Conservation (phyloP, 1,140 invertebrate genomes). For the Diorhabda elongata region DNA sequence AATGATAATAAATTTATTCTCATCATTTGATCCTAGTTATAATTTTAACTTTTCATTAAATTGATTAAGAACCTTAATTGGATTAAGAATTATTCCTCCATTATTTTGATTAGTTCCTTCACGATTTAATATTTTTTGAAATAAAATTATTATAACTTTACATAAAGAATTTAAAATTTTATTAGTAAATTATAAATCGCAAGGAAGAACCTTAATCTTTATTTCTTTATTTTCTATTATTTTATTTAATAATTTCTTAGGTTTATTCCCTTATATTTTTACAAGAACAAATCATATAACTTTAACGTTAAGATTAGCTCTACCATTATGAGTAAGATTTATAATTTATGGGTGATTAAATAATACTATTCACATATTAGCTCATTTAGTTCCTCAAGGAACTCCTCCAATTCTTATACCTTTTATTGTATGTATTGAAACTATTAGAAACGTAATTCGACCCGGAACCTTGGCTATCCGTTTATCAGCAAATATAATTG, state of each 20-base stretch:
- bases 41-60: conserved; percentile 51
- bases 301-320: conserved; percentile 52
- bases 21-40: conserved; percentile 52
- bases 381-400: conserved; percentile 58
- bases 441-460: conserved; percentile 59
- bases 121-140: conserved; percentile 48
- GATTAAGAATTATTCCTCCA: conserved; percentile 46
- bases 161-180: conserved; percentile 54
- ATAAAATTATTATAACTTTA: conserved; percentile 46
- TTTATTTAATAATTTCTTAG: conserved; percentile 60
- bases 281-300: conserved; percentile 57
- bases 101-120: conserved; percentile 51
- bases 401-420: conserved; percentile 54
- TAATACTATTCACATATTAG: conserved; percentile 54
- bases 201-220: conserved; percentile 51
- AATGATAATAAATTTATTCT: conserved; percentile 57
- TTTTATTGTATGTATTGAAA: conserved; percentile 58
- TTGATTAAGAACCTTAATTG: conserved; percentile 52
- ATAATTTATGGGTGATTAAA: conserved; percentile 57
- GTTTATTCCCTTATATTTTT: conserved; percentile 66
- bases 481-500: conserved; percentile 65
- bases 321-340: conserved; percentile 59
- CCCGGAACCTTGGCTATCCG: conserved; percentile 60
- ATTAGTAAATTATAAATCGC: conserved; percentile 43
- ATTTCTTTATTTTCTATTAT: conserved; percentile 54